Evolutionary conservation across 1,140 invertebrate species (phyloP), one percentile per base, ranked within the genome.

Genomic region (Bombyx mandarina): DNA sequence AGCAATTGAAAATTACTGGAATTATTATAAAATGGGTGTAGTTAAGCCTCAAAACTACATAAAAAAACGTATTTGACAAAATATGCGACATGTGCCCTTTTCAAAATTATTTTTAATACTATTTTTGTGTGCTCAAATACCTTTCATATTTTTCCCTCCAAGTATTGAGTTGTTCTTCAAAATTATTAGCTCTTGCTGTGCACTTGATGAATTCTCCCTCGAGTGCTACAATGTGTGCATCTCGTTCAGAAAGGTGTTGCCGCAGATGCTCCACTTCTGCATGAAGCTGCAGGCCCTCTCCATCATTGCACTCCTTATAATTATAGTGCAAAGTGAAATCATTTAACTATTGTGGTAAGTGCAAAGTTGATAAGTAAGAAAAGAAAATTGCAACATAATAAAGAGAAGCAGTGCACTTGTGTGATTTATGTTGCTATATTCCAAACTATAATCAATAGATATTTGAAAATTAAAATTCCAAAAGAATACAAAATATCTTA

Each of bases 71-170:
- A 18, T 18, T 18, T 18, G 12, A 18, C 12, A 18, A 18, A 18
- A 18, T 18, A 18, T 18, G 12, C 12, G 12, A 18, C 12, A 18
- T 18, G 12, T 18, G 12, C 12, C 12, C 12, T 18, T 18, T 18
- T 18, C 12, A 18, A 18, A 18, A 18, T 18, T 18, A 18, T 18
- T 18, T 18, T 18, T 18, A 18, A 18, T 18, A 18, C 12, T 18
- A 18, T 18, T 18, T 35, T 2, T 35, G 26, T 35, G 26, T 35
- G 26, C 26, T 35, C 2, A 35, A 5, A 51, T 79, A 93, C 93
- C 94, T 92, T 79, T 94, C 94, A 90, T 97, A 97, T 89, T 97
- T 96, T 69, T 98, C 96, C 76, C 96, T 93, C 93, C 95, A 96
- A 67, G 94, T 93, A 56, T 93, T 77, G 54, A 97, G 85, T 82